Conservation (phyloP, 2,797 vertebrate species). For the Myripristis jacobus region DNA sequence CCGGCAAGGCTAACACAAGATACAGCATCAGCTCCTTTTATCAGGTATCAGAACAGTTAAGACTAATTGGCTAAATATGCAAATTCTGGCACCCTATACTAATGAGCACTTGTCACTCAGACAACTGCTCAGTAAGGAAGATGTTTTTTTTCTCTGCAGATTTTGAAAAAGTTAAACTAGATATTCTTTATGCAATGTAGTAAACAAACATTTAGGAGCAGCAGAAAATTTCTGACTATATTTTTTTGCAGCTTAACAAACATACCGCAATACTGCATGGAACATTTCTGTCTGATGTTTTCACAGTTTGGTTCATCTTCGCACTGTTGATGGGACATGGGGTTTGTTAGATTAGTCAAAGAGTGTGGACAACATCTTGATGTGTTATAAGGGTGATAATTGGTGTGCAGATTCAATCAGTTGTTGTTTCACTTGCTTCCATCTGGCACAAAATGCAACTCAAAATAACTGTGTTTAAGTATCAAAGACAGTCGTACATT, state of each 20-base stretch:
- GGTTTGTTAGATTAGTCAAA: neutral
- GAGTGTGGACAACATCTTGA: neutral
- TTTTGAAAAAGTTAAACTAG: too few species aligned
- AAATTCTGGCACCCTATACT: neutral
- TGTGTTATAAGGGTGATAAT: slow-evolving; percentile 22
- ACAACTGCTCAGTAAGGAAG: too few species aligned
- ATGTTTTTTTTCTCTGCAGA: neutral
- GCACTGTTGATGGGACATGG: too few species aligned
- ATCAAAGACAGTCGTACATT: slow-evolving; percentile 14
- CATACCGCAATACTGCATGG: neutral
- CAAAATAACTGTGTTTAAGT: slow-evolving; percentile 18
- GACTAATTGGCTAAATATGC: slow-evolving; percentile 12
- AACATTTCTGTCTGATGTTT: neutral
- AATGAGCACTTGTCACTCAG: neutral
- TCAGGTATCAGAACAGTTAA: too few species aligned
- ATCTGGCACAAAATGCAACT: slow-evolving; percentile 8
- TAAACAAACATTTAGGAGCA: too few species aligned
- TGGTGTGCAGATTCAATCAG: slow-evolving; percentile 8
- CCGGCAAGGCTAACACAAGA: too few species aligned
- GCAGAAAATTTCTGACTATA: neutral
- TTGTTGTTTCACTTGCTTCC: neutral
- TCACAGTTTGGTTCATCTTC: neutral
- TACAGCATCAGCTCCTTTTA: too few species aligned
- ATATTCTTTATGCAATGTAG: too few species aligned
- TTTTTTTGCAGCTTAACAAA: neutral